Conservation (phyloP, 1,140 invertebrate species). For the fruit fly (Drosophila melanogaster) region DNA sequence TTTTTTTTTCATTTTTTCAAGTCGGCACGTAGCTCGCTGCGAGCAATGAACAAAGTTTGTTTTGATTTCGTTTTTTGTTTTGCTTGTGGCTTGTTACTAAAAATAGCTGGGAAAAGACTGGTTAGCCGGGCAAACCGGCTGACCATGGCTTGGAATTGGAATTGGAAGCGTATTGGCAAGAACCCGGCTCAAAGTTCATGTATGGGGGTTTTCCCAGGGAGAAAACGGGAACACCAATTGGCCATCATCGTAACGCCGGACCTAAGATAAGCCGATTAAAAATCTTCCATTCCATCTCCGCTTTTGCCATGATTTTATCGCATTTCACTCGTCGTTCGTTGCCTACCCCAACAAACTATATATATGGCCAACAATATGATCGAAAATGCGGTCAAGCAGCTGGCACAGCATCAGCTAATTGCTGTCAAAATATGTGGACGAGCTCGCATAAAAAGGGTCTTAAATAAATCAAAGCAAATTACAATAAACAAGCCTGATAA, state of each 20-base stretch:
- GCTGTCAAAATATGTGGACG: slow-evolving; percentile 55
- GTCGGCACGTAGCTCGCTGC: slow-evolving; percentile 55
- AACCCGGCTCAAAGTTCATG: slow-evolving; percentile 17
- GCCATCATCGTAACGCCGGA: slow-evolving; percentile 16
- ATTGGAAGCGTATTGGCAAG: slow-evolving; percentile 4
- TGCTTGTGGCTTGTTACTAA: slow-evolving; percentile 22
- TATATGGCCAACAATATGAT: slow-evolving; percentile 22
- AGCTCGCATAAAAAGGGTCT: slow-evolving; percentile 38
- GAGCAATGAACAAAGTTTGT: slow-evolving; percentile 30
- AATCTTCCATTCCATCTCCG: slow-evolving; percentile 46
- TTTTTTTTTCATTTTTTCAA: slow-evolving; percentile 33
- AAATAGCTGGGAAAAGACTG: slow-evolving; percentile 20
- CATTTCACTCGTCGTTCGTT: slow-evolving; percentile 20
- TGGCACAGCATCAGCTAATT: slow-evolving; percentile 31
- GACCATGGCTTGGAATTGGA: slow-evolving; percentile 7
- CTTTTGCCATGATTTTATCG: slow-evolving; percentile 35
- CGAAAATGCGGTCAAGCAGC: slow-evolving; percentile 53
- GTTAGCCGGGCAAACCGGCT: slow-evolving; percentile 38
- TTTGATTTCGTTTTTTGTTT: slow-evolving; percentile 36
- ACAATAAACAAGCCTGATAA: slow-evolving; percentile 43
- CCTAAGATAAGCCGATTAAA: slow-evolving; percentile 48
- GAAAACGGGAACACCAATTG: slow-evolving; percentile 29
- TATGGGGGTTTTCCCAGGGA: slow-evolving; percentile 34
- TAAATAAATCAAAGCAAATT: slow-evolving; percentile 61
- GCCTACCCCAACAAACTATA: slow-evolving; percentile 45